These are phyloP conservation scores for Paracanthobrama guichenoti DNA, from an alignment of 2,113 vertebrate species.

Conservation along the genomic window DNA sequence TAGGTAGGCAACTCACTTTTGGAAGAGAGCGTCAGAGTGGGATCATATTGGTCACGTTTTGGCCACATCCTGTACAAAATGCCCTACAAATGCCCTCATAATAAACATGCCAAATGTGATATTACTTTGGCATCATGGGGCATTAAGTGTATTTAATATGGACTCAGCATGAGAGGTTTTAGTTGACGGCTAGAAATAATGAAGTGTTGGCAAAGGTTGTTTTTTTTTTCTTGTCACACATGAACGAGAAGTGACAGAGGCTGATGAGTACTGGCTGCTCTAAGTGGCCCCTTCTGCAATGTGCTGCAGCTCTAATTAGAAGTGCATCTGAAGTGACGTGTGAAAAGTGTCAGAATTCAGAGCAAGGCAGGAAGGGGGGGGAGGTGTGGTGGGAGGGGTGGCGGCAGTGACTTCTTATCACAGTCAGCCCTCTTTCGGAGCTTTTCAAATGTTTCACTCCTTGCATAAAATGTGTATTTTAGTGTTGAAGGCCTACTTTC, in stretches of 20 bases:
- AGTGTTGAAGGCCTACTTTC: not conserved
- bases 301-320: slow-evolving; percentile 51
- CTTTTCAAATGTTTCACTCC: not conserved
- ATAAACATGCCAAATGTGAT: slow-evolving; percentile 17
- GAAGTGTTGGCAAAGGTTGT: slow-evolving; percentile 23
- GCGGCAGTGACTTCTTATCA: slow-evolving; percentile 38
- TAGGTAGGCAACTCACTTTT: not conserved
- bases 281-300: slow-evolving; percentile 34
- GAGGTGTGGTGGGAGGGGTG: too few species aligned
- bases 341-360: slow-evolving; percentile 56
- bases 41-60: not conserved
- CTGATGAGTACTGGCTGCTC: slow-evolving; percentile 42
- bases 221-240: slow-evolving; percentile 44
- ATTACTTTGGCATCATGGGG: not conserved
- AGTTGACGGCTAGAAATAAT: slow-evolving; percentile 7
- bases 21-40: not conserved
- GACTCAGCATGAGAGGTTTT: not conserved
- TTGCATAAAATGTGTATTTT: not conserved
- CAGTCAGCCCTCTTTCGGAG: slow-evolving; percentile 26
- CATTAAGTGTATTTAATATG: slow-evolving; percentile 24
- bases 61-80: slow-evolving; percentile 16
- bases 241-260: slow-evolving; percentile 31
- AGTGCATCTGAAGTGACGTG: slow-evolving; percentile 39
- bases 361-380: slow-evolving; percentile 47
- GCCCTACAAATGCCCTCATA: not conserved